Percentiles rank a stretch among this genome's conserved stretches.
Evolutionary conservation across 1,140 invertebrate genomes (phyloP).

Genomic region (Colletes latitarsis): DNA sequence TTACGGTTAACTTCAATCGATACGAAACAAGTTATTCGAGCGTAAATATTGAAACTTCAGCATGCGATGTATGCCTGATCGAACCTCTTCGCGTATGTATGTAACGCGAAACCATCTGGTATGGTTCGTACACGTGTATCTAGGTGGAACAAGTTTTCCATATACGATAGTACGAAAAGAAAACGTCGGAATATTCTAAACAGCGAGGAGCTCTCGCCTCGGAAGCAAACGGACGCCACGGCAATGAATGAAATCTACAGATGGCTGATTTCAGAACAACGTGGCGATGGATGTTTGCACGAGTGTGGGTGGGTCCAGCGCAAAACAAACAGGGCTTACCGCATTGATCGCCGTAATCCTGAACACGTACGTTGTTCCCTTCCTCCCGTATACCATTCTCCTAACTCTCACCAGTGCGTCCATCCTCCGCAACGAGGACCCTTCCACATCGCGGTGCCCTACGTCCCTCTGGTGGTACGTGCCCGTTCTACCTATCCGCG

Average conservation of each 20-base stretch:
- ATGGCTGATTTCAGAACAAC: conserved; percentile 60
- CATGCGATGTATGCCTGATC: too few species aligned
- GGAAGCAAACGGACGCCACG: conserved; percentile 47
- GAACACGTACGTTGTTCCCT: conserved; percentile 69
- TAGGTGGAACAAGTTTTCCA: background rate
- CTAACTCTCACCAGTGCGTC: conserved; percentile 46
- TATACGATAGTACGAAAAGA: background rate
- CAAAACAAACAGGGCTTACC: conserved; percentile 76
- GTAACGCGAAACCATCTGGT: too few species aligned
- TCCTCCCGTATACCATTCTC: conserved; percentile 36
- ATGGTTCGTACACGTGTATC: background rate
- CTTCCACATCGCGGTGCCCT: conserved; percentile 31
- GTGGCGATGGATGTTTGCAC: conserved; percentile 32
- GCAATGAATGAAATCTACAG: conserved; percentile 65
- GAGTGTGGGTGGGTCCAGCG: conserved; percentile 61
- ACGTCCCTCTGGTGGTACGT: conserved; percentile 28
- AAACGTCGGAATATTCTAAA: background rate
- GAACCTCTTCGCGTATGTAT: too few species aligned
- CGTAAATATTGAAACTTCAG: too few species aligned
- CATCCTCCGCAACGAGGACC: conserved; percentile 20
- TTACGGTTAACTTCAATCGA: too few species aligned
- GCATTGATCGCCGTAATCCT: conserved; percentile 76
- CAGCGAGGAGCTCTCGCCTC: conserved; percentile 10
- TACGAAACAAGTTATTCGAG: too few species aligned
- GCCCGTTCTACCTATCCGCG: conserved; percentile 4